These are phyloP conservation scores for Chionomys nivalis DNA, from an alignment of 2,113 vertebrate genomes.

Conservation along the genomic window DNA sequence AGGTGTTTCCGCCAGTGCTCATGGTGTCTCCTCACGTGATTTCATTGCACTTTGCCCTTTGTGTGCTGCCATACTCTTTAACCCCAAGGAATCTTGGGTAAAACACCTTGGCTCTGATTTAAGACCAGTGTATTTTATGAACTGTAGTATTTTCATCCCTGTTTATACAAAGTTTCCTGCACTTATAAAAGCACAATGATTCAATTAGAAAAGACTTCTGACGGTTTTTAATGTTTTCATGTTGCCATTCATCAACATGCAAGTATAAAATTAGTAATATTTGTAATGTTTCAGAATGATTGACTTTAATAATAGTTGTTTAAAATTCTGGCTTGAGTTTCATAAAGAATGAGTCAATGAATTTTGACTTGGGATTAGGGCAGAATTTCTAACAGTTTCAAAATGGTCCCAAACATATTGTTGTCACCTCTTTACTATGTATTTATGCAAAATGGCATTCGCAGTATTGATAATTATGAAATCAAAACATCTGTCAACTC, in stretches of 20 bases:
- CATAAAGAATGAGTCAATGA: not conserved
- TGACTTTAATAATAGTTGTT: not conserved
- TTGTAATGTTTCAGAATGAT: not conserved
- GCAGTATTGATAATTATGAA: not conserved
- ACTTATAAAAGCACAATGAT: not conserved
- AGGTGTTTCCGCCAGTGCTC: not conserved
- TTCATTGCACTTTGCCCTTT: not conserved
- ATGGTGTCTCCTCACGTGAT: no score
- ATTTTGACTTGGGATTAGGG: not conserved
- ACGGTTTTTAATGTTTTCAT: not conserved
- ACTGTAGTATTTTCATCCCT: not conserved
- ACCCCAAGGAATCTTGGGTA: not conserved
- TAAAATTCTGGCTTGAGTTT: not conserved
- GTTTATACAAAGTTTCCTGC: no score
- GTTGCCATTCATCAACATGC: no score
- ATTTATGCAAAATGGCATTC: not conserved
- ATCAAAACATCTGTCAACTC: not conserved
- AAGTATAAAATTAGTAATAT: not conserved
- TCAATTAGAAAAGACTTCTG: not conserved
- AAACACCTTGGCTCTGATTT: not conserved
- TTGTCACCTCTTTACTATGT: not conserved
- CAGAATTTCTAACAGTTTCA: not conserved
- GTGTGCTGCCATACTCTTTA: not conserved
- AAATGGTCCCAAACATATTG: not conserved
- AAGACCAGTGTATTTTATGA: not conserved